These are phyloP conservation scores for Temnopleurus reevesii DNA, from an alignment of 53 echinoderm and acorn worm species.

Conservation along the genomic window DNA sequence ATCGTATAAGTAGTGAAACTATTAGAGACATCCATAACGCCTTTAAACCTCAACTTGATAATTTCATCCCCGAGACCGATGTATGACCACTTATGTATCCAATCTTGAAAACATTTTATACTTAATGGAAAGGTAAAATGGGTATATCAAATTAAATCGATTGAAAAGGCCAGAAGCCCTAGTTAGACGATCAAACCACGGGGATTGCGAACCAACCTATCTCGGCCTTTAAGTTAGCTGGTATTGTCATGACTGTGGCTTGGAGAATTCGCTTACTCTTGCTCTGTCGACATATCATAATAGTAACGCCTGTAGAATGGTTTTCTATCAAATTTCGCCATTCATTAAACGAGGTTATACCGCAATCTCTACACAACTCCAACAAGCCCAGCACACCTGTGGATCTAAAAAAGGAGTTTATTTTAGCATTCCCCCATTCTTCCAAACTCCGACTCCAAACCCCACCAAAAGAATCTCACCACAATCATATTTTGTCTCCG, in stretches of 20 bases:
- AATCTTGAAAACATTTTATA: too few relatives aligned
- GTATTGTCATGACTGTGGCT: constrained; percentile 31
- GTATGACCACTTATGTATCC: too few relatives aligned
- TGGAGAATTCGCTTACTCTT: constrained; percentile 29
- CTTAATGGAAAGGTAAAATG: neutral
- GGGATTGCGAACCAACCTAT: neutral
- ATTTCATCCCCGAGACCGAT: too few relatives aligned
- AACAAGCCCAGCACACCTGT: constrained; percentile 30
- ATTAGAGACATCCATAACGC: too few relatives aligned
- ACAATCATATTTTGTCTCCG: constrained; percentile 53
- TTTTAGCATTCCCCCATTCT: constrained; percentile 32
- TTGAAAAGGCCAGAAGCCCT: neutral
- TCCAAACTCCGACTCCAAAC: constrained; percentile 24
- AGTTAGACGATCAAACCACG: neutral
- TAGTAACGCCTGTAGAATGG: constrained; percentile 53
- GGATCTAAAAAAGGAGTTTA: neutral
- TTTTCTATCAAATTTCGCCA: constrained; percentile 57
- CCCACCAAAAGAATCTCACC: neutral
- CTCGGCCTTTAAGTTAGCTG: constrained; percentile 34
- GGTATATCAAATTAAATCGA: neutral
- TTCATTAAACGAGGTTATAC: constrained; percentile 44
- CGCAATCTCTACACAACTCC: constrained; percentile 22
- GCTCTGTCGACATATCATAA: constrained; percentile 51
- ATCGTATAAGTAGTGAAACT: too few relatives aligned
- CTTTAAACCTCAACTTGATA: too few relatives aligned